Evolutionary conservation across 2,888 invertebrate genomes (phyloP).

Genomic region (Choristoneura rosaceana): DNA sequence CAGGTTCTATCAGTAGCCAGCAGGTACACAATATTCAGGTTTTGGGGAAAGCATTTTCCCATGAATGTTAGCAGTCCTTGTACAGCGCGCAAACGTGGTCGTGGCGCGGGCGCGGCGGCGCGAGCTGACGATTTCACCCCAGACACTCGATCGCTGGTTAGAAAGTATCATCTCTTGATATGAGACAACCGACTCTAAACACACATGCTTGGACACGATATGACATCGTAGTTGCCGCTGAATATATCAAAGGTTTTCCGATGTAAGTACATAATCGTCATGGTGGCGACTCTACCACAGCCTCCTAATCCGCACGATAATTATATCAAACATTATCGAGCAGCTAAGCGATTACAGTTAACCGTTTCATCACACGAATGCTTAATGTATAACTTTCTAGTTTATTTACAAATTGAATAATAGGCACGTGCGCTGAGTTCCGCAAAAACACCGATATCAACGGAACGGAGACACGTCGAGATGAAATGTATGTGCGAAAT

Average conservation of each 20-base stretch:
- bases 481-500: constrained; percentile 38
- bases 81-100: constrained; percentile 34
- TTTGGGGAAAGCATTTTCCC: constrained; percentile 40
- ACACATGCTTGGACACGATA: constrained; percentile 31
- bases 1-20: constrained; percentile 22
- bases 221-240: constrained; percentile 15
- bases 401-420: constrained; percentile 38
- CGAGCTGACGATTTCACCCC: constrained; percentile 70
- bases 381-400: constrained; percentile 34
- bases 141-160: constrained; percentile 73
- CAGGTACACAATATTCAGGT: constrained; percentile 29
- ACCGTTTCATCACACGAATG: constrained; percentile 15
- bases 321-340: constrained; percentile 23
- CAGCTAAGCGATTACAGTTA: constrained; percentile 26
- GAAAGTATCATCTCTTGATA: constrained; percentile 75
- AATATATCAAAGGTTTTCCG: not conserved
- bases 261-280: not conserved
- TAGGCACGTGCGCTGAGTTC: constrained; percentile 18
- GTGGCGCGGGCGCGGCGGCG: constrained; percentile 39
- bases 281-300: constrained; percentile 9
- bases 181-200: constrained; percentile 55
- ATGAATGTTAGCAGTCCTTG: constrained; percentile 37
- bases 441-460: constrained; percentile 18
- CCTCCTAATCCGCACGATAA: constrained; percentile 26
- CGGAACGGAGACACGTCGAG: constrained; percentile 15